Base-by-base conservation (phyloP, 2,797 vertebrate species). In the Pteronotus mesoamericanus region DNA sequence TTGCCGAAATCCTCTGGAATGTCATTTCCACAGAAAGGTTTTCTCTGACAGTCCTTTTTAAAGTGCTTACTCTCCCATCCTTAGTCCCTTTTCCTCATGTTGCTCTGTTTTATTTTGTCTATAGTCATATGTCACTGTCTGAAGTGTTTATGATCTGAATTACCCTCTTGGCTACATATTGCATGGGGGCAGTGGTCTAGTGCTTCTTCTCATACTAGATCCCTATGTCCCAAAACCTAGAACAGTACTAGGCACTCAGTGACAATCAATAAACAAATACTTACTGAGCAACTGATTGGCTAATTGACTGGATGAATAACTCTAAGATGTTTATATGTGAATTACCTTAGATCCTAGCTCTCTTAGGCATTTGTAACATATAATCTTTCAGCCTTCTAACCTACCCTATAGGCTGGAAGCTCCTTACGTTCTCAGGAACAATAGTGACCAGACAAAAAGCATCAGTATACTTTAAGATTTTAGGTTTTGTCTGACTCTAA, bases 401-500 rank as follows among this genome's bases (percentile, higher is more conserved):
- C 32, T 22, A 9, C 51, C 34, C 44, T 37, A 24, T 7, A 82
- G 9, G 24, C 29, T 46, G 21, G 19, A 10, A 12, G n/a, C 19
- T 72, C 42, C 55, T 75, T 72, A 19, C 42, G 72, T 37, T 48
- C n/a, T 91, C 71, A 80, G 42, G 4, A 95, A 92, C 24, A 87
- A 53, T 59, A 82, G 51, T 37, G 53, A 83, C 32, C 64, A 42
- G n/a, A 61, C 51, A 79, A 72, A 86, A 59, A 93, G 44, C 57
- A 22, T 78, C 68, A 86, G 71, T 18, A 69, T 6, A 82, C 34
- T 24, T 86, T 93, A 68, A 74, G n/a, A 85, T 79, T 89, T 92
- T 84, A 87, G 61, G 82, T 48, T 92, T 94, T 89, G 74, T 94
- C 68, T 75, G 84, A 96, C 26, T 93, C 69, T 72, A 86, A 39